Percentiles rank a stretch among this genome's conserved stretches.
phyloP scores from a whole-genome alignment of 2,797 vertebrate genomes.

The Cossypha dichroa region DNA sequence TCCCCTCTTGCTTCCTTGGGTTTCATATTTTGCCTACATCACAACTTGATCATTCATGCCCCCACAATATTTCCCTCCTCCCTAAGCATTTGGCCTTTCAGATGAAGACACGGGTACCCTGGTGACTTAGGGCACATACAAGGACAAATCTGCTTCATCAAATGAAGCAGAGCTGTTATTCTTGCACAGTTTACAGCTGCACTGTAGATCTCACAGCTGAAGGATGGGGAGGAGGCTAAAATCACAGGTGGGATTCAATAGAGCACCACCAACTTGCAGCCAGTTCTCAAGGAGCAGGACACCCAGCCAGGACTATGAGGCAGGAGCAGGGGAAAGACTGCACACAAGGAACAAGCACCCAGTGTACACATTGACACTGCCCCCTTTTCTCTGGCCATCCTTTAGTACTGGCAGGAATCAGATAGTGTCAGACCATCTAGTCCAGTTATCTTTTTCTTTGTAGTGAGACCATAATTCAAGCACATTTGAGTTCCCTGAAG shows the following conservation, averaged over 20 bases:
- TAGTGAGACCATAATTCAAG: not conserved
- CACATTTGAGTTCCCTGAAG: not conserved
- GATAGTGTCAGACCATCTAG: no score
- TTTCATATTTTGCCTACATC: not conserved
- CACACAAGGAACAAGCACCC: accelerated
- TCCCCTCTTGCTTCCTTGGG: not conserved
- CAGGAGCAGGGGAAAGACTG: not conserved
- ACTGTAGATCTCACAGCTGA: not conserved
- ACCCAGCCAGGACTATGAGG: not conserved
- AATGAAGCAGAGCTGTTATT: not conserved
- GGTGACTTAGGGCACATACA: not conserved
- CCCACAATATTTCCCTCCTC: not conserved
- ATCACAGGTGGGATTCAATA: not conserved
- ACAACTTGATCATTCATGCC: not conserved
- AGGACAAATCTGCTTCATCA: not conserved
- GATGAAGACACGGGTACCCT: not conserved
- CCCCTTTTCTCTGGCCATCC: not conserved
- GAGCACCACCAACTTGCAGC: not conserved
- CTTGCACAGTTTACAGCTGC: not conserved
- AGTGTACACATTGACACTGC: accelerated
- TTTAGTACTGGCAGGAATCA: not conserved
- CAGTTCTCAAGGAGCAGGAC: not conserved
- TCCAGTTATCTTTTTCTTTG: not conserved
- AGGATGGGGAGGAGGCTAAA: not conserved
- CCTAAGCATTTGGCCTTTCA: not conserved